Evolutionary conservation across 2,113 vertebrate species (phyloP), one percentile per base, ranked within the genome.

Genomic region (Eclectus roratus): DNA sequence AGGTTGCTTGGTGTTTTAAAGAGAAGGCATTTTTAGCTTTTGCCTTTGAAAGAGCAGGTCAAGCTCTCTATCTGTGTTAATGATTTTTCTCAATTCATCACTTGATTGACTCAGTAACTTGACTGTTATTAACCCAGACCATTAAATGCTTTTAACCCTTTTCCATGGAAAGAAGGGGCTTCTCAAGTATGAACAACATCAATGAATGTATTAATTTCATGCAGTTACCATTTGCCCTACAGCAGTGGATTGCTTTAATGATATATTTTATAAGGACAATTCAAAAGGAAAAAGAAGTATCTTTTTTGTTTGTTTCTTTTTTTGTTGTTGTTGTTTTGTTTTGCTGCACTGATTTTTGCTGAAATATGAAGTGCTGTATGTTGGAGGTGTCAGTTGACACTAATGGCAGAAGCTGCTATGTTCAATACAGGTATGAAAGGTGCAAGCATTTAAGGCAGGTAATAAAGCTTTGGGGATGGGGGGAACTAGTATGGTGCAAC

Each of bases 121-220:
- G 88, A 71, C 85, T 83, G 37, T 86, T 96, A 83, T 95, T 95
- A 96, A 91, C 85, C 88, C 35, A 68, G 64, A 44, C 47, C 85
- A 91, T 91, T 93, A 94, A 94, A 94, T 92, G 88, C 91, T 94
- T 93, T 96, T 95, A 96, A 91, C 85, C 60, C 58, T 94, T 94
- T 89, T 96, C 81, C 16, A 28, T 47, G 43, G 47, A 90, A 93
- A 52, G 47, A 66, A 90, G 39, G 31, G 18, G 60, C 18, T 60
- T 93, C 76, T 91, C 50, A 85, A 86, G 66, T 88, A 74, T 24
- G 65, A 88, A 60, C 39, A 90, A 23, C 77, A 86, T 94, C 52
- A 84, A 49, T 74, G 64, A 86, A 90, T 46, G 35, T 94, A 91
- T 94, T 96, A 88, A 94, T 96, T 96, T 90, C 90, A 90, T 90